Percentiles rank a stretch among this genome's conserved stretches.
phyloP scores from a whole-genome alignment of 92 coral and sea anemone genomes.

The Palythoa caribaeorum region DNA sequence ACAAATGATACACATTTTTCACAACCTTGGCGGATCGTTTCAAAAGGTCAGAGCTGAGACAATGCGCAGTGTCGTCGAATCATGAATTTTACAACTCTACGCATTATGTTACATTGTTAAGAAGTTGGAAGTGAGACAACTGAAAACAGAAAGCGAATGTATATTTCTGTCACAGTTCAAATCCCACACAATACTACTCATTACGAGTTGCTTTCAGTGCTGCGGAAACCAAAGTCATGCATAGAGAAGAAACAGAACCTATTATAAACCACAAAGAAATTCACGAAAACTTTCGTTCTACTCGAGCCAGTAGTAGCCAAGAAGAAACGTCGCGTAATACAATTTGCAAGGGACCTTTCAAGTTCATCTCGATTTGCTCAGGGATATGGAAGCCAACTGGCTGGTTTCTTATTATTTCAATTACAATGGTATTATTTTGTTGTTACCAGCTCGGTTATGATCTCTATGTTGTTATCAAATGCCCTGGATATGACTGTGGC shows the following conservation, averaged over 20 bases:
- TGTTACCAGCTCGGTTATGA: slow-evolving; percentile 74
- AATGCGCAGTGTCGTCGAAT: too few relatives aligned
- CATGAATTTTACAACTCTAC: too few relatives aligned
- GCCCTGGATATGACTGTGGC: slow-evolving; percentile 79
- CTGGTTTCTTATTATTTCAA: slow-evolving; percentile 55
- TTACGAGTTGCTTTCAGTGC: background rate
- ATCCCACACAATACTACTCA: background rate
- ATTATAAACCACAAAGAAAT: slow-evolving; percentile 18
- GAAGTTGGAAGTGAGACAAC: background rate
- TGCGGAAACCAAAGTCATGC: background rate
- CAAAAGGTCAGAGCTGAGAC: too few relatives aligned
- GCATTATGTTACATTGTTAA: too few relatives aligned
- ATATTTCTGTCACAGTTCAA: background rate
- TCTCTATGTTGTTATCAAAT: slow-evolving; percentile 66
- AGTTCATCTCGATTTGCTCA: slow-evolving; percentile 48
- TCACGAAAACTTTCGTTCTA: slow-evolving; percentile 27
- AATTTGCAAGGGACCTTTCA: slow-evolving; percentile 18
- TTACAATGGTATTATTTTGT: slow-evolving; percentile 53
- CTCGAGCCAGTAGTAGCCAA: background rate
- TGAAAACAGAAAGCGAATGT: background rate
- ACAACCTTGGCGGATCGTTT: too few relatives aligned
- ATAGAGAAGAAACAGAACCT: background rate
- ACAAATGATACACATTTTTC: too few relatives aligned
- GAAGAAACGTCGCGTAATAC: background rate
- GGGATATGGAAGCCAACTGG: slow-evolving; percentile 71